phyloP scores from a whole-genome alignment of 2,113 vertebrate species.

The Felis chaus region DNA sequence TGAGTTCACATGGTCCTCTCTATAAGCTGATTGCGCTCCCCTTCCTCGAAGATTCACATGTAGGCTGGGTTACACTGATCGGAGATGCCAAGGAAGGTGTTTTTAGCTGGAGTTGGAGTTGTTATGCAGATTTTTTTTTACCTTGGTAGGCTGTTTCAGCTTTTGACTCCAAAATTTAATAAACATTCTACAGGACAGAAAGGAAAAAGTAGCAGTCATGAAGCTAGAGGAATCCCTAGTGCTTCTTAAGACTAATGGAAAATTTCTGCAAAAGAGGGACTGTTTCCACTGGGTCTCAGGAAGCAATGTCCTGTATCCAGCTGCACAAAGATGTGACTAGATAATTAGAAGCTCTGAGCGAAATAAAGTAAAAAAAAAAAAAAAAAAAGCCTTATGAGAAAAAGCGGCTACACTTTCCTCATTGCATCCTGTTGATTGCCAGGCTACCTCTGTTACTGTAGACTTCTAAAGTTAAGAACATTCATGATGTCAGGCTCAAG shows the following conservation, averaged over 20 bases:
- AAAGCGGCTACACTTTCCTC: not conserved
- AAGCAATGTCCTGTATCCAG: not conserved
- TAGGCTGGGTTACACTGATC: not conserved
- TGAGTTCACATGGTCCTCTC: not conserved
- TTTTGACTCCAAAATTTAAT: not conserved
- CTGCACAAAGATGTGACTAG: not conserved
- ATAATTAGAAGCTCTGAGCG: not conserved
- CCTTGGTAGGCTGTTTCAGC: not conserved
- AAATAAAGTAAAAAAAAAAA: not conserved
- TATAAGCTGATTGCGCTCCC: not conserved
- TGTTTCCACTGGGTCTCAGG: not conserved
- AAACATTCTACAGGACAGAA: not conserved
- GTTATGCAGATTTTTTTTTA: not conserved
- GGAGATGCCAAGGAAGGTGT: not conserved
- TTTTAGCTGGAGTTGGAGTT: conserved; percentile 3
- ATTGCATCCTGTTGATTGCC: not conserved
- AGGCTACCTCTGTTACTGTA: not conserved
- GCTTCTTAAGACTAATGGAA: not conserved
- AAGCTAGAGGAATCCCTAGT: not conserved
- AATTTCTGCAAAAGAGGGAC: not conserved
- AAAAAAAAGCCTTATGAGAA: not conserved
- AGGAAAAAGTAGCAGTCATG: not conserved
- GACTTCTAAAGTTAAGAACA: not conserved
- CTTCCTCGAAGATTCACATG: not conserved
- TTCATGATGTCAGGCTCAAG: not conserved